Evolutionary conservation across 2,888 invertebrate species (phyloP).

Genomic region (Galeruca laticollis): DNA sequence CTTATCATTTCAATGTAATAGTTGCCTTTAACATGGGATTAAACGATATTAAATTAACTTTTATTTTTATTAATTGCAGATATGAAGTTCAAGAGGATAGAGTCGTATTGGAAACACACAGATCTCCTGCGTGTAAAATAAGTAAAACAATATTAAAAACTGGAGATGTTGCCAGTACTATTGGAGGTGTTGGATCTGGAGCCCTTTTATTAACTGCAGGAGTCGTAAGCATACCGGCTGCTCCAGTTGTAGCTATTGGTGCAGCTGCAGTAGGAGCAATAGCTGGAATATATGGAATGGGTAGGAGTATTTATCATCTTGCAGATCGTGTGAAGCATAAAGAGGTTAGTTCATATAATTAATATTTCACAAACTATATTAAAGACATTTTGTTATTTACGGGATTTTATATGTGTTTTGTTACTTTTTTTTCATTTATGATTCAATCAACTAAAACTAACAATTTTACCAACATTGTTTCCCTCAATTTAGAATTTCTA

Average conservation of each 20-base stretch:
- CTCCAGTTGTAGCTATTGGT: constrained; percentile 29
- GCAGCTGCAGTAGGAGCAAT: constrained; percentile 42
- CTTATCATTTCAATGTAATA: no score
- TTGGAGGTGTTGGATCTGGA: constrained; percentile 63
- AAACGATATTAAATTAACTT: no score
- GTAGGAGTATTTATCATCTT: constrained; percentile 60
- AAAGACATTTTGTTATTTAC: no score
- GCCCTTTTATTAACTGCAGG: constrained; percentile 70
- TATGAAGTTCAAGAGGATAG: constrained; percentile 55
- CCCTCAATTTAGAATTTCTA: no score
- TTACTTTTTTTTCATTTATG: no score
- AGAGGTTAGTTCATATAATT: constrained; percentile 64
- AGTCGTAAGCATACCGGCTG: constrained; percentile 60
- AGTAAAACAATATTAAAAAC: constrained; percentile 53
- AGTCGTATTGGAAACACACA: constrained; percentile 56
- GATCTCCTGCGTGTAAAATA: constrained; percentile 60
- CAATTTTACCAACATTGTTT: no score
- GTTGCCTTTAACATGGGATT: no score
- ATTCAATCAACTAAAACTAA: no score
- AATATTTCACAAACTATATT: not conserved
- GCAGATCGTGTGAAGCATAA: constrained; percentile 52
- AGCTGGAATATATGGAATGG: constrained; percentile 69
- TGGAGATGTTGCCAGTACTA: constrained; percentile 57
- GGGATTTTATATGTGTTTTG: no score
- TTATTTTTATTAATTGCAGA: constrained; percentile 28